Percentiles rank a stretch among this genome's conserved stretches.
Evolutionary conservation across 2,113 vertebrate genomes (phyloP).

Genomic region (Pluvianellus socialis): DNA sequence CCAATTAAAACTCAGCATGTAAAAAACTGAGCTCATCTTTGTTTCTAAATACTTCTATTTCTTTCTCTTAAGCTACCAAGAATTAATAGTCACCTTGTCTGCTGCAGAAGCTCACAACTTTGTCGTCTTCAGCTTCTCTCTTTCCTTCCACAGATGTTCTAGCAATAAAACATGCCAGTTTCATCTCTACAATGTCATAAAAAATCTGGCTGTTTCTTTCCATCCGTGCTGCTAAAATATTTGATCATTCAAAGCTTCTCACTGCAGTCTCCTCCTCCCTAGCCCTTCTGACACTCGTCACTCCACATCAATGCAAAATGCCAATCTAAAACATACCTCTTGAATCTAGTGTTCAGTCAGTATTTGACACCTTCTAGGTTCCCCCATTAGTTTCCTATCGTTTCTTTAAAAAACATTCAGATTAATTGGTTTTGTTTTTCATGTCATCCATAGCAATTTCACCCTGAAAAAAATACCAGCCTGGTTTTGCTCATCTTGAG

Average conservation of each 20-base stretch:
- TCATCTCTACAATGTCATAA: neutral
- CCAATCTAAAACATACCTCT: neutral
- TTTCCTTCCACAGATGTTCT: conserved; percentile 44
- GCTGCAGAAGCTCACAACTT: conserved; percentile 7
- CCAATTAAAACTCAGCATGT: neutral
- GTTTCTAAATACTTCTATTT: neutral
- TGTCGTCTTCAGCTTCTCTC: neutral
- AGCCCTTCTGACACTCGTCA: neutral
- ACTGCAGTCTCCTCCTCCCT: neutral
- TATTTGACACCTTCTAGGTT: neutral
- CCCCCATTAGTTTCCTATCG: neutral
- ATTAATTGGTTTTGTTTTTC: neutral
- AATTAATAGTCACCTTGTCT: neutral
- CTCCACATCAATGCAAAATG: neutral
- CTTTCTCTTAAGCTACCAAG: neutral
- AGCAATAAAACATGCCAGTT: conserved; percentile 19
- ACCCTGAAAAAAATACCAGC: neutral
- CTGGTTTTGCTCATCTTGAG: neutral
- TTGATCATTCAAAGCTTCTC: neutral
- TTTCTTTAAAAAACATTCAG: neutral
- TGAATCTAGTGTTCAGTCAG: neutral
- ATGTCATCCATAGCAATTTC: neutral
- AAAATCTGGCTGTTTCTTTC: conserved; percentile 21
- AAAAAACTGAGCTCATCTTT: neutral
- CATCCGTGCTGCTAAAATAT: neutral